phyloP scores from a whole-genome alignment of 2,113 vertebrate genomes.

The Phalacrocorax aristotelis region DNA sequence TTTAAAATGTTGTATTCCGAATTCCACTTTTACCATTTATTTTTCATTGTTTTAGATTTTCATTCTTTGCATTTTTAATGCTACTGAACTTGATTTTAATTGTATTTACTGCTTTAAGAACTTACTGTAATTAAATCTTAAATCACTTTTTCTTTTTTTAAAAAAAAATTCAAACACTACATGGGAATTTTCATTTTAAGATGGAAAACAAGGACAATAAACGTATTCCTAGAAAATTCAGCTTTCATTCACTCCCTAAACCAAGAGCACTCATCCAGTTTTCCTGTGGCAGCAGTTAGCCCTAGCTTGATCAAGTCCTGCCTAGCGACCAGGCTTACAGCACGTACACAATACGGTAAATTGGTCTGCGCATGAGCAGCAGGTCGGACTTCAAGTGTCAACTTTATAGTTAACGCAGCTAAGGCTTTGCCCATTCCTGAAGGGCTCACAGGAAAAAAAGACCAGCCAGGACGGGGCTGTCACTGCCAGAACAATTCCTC shows the following conservation, averaged over 20 bases:
- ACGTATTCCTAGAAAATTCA: background rate
- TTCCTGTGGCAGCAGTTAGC: background rate
- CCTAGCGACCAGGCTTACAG: background rate
- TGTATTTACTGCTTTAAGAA: background rate
- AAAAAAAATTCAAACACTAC: background rate
- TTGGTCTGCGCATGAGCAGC: background rate
- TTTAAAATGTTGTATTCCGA: background rate
- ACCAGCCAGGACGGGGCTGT: background rate
- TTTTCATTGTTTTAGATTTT: background rate
- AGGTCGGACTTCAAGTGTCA: background rate
- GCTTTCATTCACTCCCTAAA: background rate
- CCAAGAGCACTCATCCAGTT: background rate
- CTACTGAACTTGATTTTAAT: background rate
- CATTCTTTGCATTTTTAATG: background rate
- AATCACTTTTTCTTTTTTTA: background rate
- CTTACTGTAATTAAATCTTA: background rate
- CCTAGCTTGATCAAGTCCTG: background rate
- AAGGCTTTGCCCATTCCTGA: background rate
- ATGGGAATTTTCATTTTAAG: background rate
- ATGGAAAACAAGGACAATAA: background rate
- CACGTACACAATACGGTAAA: background rate
- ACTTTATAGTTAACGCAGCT: background rate
- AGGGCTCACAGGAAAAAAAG: background rate
- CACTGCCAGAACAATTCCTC: background rate
- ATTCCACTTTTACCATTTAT: background rate